These are phyloP conservation scores for Agapornis canus DNA, from an alignment of 2,797 vertebrate genomes.

Conservation along the genomic window DNA sequence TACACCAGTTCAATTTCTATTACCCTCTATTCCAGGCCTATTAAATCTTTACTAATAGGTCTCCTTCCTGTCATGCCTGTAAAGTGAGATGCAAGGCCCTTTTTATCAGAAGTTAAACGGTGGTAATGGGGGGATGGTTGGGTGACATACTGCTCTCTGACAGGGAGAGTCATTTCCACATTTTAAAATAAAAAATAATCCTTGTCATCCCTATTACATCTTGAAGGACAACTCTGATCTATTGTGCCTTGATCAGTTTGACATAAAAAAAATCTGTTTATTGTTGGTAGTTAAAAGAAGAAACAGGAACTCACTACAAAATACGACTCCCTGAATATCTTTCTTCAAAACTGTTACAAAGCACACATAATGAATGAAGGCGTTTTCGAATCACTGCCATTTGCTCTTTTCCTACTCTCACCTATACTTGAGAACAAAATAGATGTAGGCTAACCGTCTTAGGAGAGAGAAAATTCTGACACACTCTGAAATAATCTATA, in stretches of 20 bases:
- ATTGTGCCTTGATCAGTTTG: slow-evolving; percentile 50
- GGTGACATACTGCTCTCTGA: slow-evolving; percentile 51
- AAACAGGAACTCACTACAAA: slow-evolving; percentile 4
- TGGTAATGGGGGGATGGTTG: not conserved
- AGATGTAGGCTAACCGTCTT: not conserved
- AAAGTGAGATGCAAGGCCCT: slow-evolving; percentile 52
- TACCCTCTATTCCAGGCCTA: slow-evolving; percentile 64
- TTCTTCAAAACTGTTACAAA: slow-evolving; percentile 5
- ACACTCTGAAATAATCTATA: not conserved
- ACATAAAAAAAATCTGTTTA: slow-evolving; percentile 44
- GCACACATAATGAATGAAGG: not conserved
- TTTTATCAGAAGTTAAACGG: slow-evolving; percentile 67
- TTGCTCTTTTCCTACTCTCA: not conserved
- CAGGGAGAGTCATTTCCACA: slow-evolving; percentile 64
- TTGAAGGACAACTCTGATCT: slow-evolving; percentile 43
- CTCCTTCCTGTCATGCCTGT: slow-evolving; percentile 53
- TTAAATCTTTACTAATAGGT: slow-evolving; percentile 73
- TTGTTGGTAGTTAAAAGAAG: slow-evolving; percentile 14
- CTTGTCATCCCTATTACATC: slow-evolving; percentile 19
- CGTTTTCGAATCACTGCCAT: not conserved
- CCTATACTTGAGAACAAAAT: not conserved
- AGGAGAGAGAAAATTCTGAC: not conserved
- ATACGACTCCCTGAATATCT: not conserved
- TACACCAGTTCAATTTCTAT: slow-evolving; percentile 67
- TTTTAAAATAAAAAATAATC: slow-evolving; percentile 75